Evolutionary conservation across 2,888 invertebrate species (phyloP).

Genomic region (Drosophila neotestacea): DNA sequence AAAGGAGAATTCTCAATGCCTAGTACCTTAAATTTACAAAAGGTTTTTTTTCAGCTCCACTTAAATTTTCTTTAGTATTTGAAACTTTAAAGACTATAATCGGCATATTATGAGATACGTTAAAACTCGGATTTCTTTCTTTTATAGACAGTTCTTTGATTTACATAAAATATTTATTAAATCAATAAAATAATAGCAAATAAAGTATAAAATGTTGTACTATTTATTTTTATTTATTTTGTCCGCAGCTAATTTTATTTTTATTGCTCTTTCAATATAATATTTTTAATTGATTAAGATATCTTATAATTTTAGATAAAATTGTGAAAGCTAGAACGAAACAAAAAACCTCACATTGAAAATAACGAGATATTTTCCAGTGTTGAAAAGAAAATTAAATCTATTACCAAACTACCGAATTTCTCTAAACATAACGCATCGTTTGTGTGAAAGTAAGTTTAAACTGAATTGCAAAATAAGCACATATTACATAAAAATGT

Average conservation of each 20-base stretch:
- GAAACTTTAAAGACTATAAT: not conserved
- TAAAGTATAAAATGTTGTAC: no score
- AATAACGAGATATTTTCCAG: not conserved
- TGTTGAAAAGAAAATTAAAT: not conserved
- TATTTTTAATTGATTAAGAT: not conserved
- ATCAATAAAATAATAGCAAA: no score
- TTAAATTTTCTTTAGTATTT: not conserved
- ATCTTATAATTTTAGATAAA: not conserved
- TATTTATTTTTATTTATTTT: not conserved
- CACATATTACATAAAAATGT: not conserved
- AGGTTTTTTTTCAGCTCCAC: not conserved
- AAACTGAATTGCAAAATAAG: not conserved
- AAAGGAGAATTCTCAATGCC: not conserved
- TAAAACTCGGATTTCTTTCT: not conserved
- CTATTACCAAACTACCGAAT: not conserved
- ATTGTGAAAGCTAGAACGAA: slow-evolving; percentile 19
- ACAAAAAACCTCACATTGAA: not conserved
- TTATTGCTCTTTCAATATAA: not conserved
- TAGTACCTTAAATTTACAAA: slow-evolving; percentile 15
- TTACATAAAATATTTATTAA: no score
- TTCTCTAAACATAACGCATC: not conserved
- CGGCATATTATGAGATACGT: not conserved
- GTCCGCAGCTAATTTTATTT: not conserved
- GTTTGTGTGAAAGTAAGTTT: slow-evolving; percentile 1
- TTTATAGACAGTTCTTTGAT: not conserved